These are phyloP conservation scores for Cynodonichthys magdalenae DNA, from an alignment of 2,797 vertebrate species.

Conservation along the genomic window DNA sequence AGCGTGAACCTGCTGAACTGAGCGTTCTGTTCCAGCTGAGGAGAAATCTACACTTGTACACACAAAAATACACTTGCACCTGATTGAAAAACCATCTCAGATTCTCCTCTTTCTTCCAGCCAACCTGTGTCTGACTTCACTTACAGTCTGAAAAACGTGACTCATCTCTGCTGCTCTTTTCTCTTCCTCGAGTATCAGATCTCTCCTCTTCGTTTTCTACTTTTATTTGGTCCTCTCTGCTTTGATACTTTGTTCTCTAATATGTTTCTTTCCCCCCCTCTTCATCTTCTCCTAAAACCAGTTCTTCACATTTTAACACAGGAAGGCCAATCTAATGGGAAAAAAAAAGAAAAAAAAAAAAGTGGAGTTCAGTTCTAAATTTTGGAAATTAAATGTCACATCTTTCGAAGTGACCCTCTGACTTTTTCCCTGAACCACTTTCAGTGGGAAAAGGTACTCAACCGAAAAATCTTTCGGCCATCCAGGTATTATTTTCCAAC, in stretches of 20 bases:
- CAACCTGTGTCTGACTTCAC: constrained; percentile 11
- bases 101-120: constrained; percentile 1
- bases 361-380: constrained; percentile 29
- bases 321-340: constrained; percentile 4
- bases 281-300: constrained; percentile 16
- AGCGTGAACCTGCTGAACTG: constrained; percentile 48
- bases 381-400: constrained; percentile 55
- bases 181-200: constrained; percentile 15
- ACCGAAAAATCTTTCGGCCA: not conserved
- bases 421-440: constrained; percentile 34
- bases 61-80: constrained; percentile 8
- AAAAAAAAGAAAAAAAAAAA: constrained; percentile 7
- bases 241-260: constrained; percentile 22
- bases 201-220: constrained; percentile 6
- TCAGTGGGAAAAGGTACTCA: constrained; percentile 16
- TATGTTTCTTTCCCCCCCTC: constrained; percentile 5
- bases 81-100: constrained; percentile 32
- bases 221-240: constrained; percentile 17
- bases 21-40: constrained; percentile 34
- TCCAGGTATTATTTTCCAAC: constrained; percentile 13
- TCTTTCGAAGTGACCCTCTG: constrained; percentile 39
- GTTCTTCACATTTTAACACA: constrained; percentile 12
- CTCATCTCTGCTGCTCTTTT: constrained; percentile 28
- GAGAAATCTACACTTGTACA: constrained; percentile 3
- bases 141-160: constrained; percentile 2